Percentiles rank a stretch among this genome's conserved stretches.
Conservation (phyloP, 2,797 vertebrate genomes). For the Semaprochilodus insignis region DNA sequence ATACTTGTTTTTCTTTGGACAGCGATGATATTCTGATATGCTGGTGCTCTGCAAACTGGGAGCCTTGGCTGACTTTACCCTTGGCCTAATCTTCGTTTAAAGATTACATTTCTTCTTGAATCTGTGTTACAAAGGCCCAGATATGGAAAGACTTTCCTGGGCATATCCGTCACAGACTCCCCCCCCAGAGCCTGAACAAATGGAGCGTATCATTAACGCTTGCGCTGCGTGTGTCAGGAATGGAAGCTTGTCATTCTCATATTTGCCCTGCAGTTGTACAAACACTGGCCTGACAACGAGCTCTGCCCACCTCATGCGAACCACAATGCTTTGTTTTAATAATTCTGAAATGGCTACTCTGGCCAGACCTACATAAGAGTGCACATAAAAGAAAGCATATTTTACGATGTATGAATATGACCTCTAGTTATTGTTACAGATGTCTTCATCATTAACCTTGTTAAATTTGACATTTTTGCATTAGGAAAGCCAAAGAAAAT, state of each 20-base stretch:
- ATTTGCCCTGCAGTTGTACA: conserved; percentile 56
- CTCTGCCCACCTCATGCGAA: conserved; percentile 41
- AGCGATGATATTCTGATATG: not conserved
- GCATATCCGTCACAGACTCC: conserved; percentile 45
- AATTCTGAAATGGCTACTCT: conserved; percentile 55
- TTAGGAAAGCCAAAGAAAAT: conserved; percentile 77
- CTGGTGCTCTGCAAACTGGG: conserved; percentile 3
- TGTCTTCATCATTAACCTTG: conserved; percentile 77
- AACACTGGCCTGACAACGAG: conserved; percentile 54
- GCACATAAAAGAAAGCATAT: conserved; percentile 53
- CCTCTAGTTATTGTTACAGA: conserved; percentile 67
- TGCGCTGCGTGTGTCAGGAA: conserved; percentile 26
- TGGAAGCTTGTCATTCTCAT: conserved; percentile 34
- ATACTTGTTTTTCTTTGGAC: too few species aligned
- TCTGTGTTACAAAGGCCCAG: conserved; percentile 18
- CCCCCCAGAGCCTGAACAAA: conserved; percentile 20
- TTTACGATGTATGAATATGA: conserved; percentile 63
- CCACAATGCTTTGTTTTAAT: conserved; percentile 59
- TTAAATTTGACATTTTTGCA: conserved; percentile 74
- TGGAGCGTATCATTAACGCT: conserved; percentile 43
- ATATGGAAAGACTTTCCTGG: conserved; percentile 54
- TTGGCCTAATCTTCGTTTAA: conserved; percentile 13
- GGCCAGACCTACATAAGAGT: conserved; percentile 48
- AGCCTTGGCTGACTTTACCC: conserved; percentile 17
- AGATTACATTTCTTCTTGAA: conserved; percentile 34